phyloP scores from a whole-genome alignment of 1,140 invertebrate species.

The Anagrus nilaparvatae region DNA sequence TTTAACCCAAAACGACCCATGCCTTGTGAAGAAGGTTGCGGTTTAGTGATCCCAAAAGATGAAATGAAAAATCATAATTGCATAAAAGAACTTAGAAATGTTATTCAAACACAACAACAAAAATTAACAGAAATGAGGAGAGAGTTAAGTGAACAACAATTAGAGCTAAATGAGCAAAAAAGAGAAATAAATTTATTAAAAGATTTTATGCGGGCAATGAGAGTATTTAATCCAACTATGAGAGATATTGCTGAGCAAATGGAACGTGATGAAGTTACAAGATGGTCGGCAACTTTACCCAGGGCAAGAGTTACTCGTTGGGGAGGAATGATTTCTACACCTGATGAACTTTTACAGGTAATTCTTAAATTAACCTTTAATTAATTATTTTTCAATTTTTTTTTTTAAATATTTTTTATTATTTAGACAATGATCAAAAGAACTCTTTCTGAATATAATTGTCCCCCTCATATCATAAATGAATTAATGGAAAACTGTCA shows the following conservation, averaged over 20 bases:
- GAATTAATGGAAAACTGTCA: conserved; percentile 96
- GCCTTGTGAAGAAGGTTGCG: conserved; percentile 86
- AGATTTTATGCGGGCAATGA: conserved; percentile 86
- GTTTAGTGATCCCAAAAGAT: conserved; percentile 88
- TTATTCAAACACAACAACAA: conserved; percentile 78
- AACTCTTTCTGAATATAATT: conserved; percentile 83
- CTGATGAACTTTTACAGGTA: conserved; percentile 85
- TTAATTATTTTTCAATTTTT: conserved; percentile 8
- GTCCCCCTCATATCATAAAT: conserved; percentile 83
- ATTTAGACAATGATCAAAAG: conserved; percentile 80
- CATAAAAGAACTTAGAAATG: conserved; percentile 70
- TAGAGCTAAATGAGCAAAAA: conserved; percentile 81
- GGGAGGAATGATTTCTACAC: conserved; percentile 97
- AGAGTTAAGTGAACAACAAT: conserved; percentile 74
- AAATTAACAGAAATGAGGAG: conserved; percentile 77
- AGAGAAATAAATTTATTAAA: conserved; percentile 78
- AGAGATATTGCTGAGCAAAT: conserved; percentile 81
- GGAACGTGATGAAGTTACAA: conserved; percentile 84
- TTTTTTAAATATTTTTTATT: conserved; percentile 6
- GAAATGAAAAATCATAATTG: conserved; percentile 92
- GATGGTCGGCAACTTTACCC: conserved; percentile 79
- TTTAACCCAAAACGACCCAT: conserved; percentile 90
- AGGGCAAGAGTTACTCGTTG: conserved; percentile 84
- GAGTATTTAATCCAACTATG: conserved; percentile 80
- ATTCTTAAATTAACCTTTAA: conserved; percentile 4